Evolutionary conservation across 2,113 vertebrate species (phyloP).

Genomic region (Heterotilapia buettikoferi): DNA sequence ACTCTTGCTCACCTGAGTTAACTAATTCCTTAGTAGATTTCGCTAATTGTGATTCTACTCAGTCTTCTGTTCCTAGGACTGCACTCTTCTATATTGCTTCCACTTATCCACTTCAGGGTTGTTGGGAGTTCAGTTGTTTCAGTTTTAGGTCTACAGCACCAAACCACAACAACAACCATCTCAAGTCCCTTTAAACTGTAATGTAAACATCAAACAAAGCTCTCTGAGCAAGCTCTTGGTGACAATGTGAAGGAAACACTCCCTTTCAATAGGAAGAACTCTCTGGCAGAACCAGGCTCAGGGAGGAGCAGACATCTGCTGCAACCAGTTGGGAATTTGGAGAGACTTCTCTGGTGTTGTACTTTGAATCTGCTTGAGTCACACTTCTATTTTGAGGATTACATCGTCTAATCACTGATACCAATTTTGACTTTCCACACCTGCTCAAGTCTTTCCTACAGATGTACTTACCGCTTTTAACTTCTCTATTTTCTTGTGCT

Average conservation of each 20-base stretch:
- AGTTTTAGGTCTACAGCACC: neutral
- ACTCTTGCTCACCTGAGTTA: neutral
- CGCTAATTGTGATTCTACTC: fast-evolving
- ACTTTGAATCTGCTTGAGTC: neutral
- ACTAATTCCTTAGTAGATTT: neutral
- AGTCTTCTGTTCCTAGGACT: fast-evolving
- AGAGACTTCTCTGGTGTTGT: neutral
- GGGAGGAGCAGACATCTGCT: neutral
- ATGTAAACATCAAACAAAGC: neutral
- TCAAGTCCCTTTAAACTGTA: neutral
- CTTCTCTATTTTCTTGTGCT: neutral
- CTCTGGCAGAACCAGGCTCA: neutral
- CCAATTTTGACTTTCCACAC: neutral
- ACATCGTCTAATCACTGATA: fast-evolving
- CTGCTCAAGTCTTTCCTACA: neutral
- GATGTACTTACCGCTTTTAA: fast-evolving
- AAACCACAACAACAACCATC: neutral
- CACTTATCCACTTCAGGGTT: neutral
- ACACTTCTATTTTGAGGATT: neutral
- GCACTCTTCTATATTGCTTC: fast-evolving
- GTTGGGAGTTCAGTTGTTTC: neutral
- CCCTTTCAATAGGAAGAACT: neutral
- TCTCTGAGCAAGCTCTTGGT: neutral
- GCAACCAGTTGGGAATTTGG: neutral
- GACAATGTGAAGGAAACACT: neutral